These are phyloP conservation scores for Psophia crepitans DNA, from an alignment of 2,113 vertebrate species.

Conservation along the genomic window DNA sequence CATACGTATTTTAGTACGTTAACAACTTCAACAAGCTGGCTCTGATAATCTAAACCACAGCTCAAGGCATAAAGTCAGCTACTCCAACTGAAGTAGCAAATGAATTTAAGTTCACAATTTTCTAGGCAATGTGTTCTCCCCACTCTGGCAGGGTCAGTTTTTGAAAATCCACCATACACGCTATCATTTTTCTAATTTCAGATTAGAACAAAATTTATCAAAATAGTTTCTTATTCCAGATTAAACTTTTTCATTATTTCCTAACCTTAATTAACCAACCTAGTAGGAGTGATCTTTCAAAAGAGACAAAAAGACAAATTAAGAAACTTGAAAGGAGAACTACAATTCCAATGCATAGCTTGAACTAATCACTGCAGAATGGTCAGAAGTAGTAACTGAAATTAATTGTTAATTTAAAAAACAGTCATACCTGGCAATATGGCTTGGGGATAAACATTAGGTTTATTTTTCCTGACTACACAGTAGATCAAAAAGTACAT, in stretches of 20 bases:
- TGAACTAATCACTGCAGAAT: background rate
- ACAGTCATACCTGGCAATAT: conserved; percentile 83
- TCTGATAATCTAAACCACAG: background rate
- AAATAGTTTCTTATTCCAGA: background rate
- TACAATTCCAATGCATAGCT: background rate
- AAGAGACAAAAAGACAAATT: background rate
- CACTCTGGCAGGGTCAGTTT: background rate
- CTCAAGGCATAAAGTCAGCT: background rate
- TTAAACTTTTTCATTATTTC: background rate
- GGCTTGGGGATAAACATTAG: conserved; percentile 80
- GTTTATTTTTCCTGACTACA: conserved; percentile 80
- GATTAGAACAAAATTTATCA: too few species aligned
- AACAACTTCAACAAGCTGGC: background rate
- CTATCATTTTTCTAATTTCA: background rate
- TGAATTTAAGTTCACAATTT: background rate
- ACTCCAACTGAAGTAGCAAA: background rate
- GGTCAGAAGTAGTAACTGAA: background rate
- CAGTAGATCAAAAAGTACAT: conserved; percentile 88
- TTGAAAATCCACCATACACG: background rate
- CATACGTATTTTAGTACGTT: background rate
- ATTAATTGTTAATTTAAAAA: background rate
- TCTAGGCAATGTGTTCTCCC: background rate
- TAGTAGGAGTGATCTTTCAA: background rate
- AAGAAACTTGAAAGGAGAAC: background rate
- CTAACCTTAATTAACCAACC: background rate